Evolutionary conservation across 1,140 invertebrate species (phyloP), one percentile per base, ranked within the genome.

Genomic region (Polyergus mexicanus): DNA sequence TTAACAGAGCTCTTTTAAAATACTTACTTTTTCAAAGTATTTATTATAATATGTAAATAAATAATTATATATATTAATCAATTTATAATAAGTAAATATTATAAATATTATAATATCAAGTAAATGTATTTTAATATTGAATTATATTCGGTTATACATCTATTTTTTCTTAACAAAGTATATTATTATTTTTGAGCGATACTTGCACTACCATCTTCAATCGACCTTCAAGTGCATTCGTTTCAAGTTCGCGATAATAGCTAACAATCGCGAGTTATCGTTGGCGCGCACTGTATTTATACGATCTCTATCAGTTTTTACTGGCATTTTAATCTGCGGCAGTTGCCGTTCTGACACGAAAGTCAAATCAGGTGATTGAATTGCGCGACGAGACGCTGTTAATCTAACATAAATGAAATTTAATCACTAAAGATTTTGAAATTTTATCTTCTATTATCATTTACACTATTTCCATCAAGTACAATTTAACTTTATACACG

Each of bases 231-330:
- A 44, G 41, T 41, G 41, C 66, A 28, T 28, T 69, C 38, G 65
- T 44, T 69, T 16, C 66, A 69, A 47, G 66, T 69, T 69, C 22
- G 38, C 38, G 66, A 69, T 69, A 69, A 69, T 69, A 44, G 25
- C 38, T 44, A 47, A 47, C 66, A 69, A 69, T 22, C 6, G n/a
- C 38, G 38, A 47, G 41, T 25, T 69, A 69, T 69, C n/a, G 41
- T 13, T 44, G 66, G 4, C 22, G 66, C 41, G 41, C 65, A 41
- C 5, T 22, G 41, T 69, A 47, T 69, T 69, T 69, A 69, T 47
- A 69, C 13, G 41, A 44, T 25, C 41, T 44, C 41, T 69, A 47
- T 69, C 66, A 69, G 13, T 47, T 69, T 69, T 69, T 69, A 25
- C 38, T 68, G 65, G 7, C n/a, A 28, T 25, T 47, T 69, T 47